Evolutionary conservation across 2,797 vertebrate species (phyloP).

Genomic region (Enteromius anoplus): DNA sequence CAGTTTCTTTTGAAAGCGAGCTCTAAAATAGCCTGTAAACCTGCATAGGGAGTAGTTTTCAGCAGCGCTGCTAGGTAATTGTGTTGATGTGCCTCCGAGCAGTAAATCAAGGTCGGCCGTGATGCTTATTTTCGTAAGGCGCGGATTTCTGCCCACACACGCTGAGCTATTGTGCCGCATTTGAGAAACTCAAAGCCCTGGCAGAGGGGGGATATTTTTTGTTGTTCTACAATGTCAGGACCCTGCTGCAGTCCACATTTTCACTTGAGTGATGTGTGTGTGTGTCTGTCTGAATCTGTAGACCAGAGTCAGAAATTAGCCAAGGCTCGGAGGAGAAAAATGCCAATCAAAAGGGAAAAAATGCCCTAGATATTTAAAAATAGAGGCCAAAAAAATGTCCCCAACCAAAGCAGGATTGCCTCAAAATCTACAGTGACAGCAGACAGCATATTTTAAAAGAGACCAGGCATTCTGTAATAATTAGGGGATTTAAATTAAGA

Average conservation of each 20-base stretch:
- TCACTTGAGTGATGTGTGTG: slow-evolving; percentile 43
- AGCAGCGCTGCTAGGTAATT: slow-evolving; percentile 51
- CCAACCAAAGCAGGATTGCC: neutral
- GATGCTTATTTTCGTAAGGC: slow-evolving; percentile 52
- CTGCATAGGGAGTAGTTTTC: slow-evolving; percentile 53
- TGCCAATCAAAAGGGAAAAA: neutral
- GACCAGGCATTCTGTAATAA: neutral
- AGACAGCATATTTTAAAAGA: neutral
- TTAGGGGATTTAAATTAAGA: neutral
- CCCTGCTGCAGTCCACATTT: slow-evolving; percentile 44
- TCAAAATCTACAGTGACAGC: neutral
- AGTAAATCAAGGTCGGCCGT: slow-evolving; percentile 46
- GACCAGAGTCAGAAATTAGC: slow-evolving; percentile 1
- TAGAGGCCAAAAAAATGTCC: neutral
- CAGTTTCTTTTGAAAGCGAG: neutral
- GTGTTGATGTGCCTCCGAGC: slow-evolving; percentile 44
- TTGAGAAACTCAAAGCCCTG: slow-evolving; percentile 32
- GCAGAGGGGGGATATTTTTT: slow-evolving; percentile 60
- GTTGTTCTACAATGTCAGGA: slow-evolving; percentile 45
- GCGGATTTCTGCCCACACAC: slow-evolving; percentile 38
- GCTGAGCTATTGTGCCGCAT: slow-evolving; percentile 32
- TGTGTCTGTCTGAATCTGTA: slow-evolving; percentile 33
- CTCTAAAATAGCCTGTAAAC: slow-evolving; percentile 49
- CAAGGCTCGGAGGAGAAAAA: neutral
- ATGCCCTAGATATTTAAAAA: neutral